phyloP scores from a whole-genome alignment of 1,140 invertebrate species.

The Branchinecta lynchi region DNA sequence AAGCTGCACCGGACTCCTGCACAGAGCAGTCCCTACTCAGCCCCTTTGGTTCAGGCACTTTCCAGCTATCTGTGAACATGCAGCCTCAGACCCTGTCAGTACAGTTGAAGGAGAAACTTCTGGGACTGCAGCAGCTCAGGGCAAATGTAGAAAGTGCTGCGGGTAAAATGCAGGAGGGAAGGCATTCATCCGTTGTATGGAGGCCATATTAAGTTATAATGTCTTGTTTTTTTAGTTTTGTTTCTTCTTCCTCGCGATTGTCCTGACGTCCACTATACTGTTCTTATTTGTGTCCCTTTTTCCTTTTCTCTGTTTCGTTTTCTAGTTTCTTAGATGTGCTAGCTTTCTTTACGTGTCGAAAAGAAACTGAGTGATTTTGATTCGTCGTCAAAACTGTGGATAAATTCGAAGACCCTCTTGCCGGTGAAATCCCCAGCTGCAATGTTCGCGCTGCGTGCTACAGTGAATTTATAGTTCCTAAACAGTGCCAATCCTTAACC shows the following conservation, averaged over 20 bases:
- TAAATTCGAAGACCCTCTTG: too few relatives aligned
- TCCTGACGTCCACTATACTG: neutral
- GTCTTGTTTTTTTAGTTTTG: neutral
- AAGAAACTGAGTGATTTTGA: too few relatives aligned
- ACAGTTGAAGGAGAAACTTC: neutral
- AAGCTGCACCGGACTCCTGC: neutral
- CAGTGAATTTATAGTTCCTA: too few relatives aligned
- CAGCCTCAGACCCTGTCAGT: neutral
- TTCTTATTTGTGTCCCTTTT: neutral
- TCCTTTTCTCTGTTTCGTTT: constrained; percentile 4
- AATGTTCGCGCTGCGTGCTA: too few relatives aligned
- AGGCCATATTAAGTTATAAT: neutral
- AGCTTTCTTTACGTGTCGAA: too few relatives aligned
- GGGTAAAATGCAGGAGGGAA: neutral
- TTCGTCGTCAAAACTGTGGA: too few relatives aligned
- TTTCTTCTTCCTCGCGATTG: neutral
- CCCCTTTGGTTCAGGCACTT: neutral
- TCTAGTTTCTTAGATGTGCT: neutral
- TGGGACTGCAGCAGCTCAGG: neutral
- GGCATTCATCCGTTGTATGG: neutral
- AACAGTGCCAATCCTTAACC: too few relatives aligned
- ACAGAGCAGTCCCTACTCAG: neutral
- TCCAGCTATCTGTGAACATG: neutral
- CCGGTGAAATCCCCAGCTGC: too few relatives aligned
- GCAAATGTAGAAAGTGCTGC: neutral